phyloP scores from a whole-genome alignment of 2,888 invertebrate genomes.

The Synanthedon myopaeformis region DNA sequence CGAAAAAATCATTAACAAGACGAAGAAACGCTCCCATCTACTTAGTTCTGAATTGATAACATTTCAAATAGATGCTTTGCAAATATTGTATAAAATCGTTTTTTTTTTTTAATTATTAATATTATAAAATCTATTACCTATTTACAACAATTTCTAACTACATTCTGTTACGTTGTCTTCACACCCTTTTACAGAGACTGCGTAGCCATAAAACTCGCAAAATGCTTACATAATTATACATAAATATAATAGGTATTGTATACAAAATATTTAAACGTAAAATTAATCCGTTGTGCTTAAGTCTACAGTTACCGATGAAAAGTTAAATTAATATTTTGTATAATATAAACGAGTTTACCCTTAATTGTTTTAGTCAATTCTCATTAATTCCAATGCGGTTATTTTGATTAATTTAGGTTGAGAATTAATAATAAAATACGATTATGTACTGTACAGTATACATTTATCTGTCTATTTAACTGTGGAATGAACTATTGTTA shows the following conservation, averaged over 20 bases:
- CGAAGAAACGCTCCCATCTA: constrained; percentile 18
- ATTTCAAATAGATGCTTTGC: constrained; percentile 26
- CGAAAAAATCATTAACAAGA: constrained; percentile 31
- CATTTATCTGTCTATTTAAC: too few species aligned
- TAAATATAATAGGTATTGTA: background rate
- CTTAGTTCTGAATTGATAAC: constrained; percentile 15
- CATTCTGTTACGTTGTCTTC: constrained; percentile 34
- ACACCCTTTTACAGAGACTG: constrained; percentile 19
- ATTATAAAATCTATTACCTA: constrained; percentile 44
- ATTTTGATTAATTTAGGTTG: too few species aligned
- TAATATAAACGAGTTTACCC: constrained; percentile 4
- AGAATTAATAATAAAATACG: too few species aligned
- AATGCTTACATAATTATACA: background rate
- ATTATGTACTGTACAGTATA: too few species aligned
- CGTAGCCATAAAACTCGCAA: background rate
- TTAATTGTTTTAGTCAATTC: constrained; percentile 4
- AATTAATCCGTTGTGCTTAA: constrained; percentile 15
- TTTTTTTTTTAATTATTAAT: constrained; percentile 8
- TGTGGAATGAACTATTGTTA: too few species aligned
- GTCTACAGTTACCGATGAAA: constrained; percentile 12
- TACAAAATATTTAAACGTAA: constrained; percentile 6
- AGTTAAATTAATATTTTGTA: constrained; percentile 9
- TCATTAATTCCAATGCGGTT: constrained; percentile 10
- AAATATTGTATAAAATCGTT: constrained; percentile 48
- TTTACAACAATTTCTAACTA: constrained; percentile 53